Conservation (phyloP, 2,888 invertebrate genomes). For the Auanema freiburgensis region DNA sequence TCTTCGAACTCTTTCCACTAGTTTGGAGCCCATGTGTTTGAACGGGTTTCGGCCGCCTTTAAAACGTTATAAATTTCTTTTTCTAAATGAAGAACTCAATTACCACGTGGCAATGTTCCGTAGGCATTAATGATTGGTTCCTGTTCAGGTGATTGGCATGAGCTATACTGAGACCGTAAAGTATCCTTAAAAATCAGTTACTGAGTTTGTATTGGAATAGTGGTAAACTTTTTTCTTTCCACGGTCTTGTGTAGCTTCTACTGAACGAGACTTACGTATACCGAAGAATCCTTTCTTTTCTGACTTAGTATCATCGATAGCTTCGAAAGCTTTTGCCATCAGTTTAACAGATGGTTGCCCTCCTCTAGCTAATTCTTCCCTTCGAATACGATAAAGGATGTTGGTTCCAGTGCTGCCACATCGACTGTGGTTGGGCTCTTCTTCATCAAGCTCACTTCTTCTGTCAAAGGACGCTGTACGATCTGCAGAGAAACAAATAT, state of each 20-base stretch:
- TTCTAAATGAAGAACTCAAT: background rate
- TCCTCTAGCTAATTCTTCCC: constrained; percentile 61
- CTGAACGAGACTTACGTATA: constrained; percentile 60
- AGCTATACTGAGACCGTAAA: constrained; percentile 7
- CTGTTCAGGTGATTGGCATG: no score
- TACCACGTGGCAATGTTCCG: constrained; percentile 44
- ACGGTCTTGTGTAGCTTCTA: constrained; percentile 47
- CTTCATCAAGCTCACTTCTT: constrained; percentile 20
- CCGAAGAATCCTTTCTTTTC: constrained; percentile 54
- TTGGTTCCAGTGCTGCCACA: constrained; percentile 43
- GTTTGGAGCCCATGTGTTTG: constrained; percentile 57
- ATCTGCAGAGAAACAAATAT: constrained; percentile 5
- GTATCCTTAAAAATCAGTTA: background rate
- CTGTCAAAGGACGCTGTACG: constrained; percentile 29
- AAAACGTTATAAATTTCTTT: background rate
- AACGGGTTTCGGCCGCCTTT: constrained; percentile 45
- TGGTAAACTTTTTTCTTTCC: constrained; percentile 31
- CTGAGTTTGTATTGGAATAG: background rate
- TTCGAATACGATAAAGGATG: constrained; percentile 58
- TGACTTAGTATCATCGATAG: constrained; percentile 48
- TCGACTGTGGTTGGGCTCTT: constrained; percentile 15
- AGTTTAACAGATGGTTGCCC: constrained; percentile 58
- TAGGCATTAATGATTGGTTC: constrained; percentile 19
- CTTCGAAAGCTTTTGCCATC: constrained; percentile 59
- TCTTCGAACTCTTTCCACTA: constrained; percentile 58